These are phyloP conservation scores for Cervus canadensis DNA, from an alignment of 2,113 vertebrate species.

Conservation along the genomic window DNA sequence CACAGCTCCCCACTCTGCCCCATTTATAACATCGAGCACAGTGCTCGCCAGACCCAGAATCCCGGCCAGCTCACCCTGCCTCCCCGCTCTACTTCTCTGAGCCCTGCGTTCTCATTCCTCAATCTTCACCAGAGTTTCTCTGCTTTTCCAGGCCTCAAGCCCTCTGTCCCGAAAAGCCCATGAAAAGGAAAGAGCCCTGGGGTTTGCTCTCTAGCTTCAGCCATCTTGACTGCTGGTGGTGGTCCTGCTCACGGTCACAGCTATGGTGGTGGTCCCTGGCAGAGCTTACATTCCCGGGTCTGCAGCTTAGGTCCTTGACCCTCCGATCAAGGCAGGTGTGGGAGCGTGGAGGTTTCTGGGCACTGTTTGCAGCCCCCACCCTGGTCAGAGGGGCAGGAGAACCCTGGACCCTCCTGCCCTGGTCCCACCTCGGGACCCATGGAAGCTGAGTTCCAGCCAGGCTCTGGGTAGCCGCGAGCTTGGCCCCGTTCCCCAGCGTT, in stretches of 20 bases:
- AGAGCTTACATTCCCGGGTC: background rate
- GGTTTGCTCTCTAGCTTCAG: background rate
- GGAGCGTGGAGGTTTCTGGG: background rate
- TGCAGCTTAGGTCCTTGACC: background rate
- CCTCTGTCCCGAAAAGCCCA: background rate
- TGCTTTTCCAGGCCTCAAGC: background rate
- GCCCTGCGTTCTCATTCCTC: background rate
- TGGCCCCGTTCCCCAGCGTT: background rate
- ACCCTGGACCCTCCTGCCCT: background rate
- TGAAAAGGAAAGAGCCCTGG: background rate
- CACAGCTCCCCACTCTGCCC: background rate
- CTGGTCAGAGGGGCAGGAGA: background rate
- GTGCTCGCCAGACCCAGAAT: background rate
- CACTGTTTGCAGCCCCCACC: too few species aligned
- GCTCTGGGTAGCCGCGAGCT: background rate
- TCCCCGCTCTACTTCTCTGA: background rate
- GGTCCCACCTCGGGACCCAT: background rate
- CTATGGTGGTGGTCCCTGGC: fast-evolving
- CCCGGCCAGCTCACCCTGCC: background rate
- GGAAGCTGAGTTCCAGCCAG: background rate
- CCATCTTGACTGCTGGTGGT: fast-evolving
- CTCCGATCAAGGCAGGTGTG: background rate
- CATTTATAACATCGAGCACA: background rate
- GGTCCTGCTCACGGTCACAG: too few species aligned
- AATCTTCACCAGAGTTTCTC: background rate